Evolutionary conservation across 2,113 vertebrate species (phyloP), one percentile per base, ranked within the genome.

Genomic region (Ia io): DNA sequence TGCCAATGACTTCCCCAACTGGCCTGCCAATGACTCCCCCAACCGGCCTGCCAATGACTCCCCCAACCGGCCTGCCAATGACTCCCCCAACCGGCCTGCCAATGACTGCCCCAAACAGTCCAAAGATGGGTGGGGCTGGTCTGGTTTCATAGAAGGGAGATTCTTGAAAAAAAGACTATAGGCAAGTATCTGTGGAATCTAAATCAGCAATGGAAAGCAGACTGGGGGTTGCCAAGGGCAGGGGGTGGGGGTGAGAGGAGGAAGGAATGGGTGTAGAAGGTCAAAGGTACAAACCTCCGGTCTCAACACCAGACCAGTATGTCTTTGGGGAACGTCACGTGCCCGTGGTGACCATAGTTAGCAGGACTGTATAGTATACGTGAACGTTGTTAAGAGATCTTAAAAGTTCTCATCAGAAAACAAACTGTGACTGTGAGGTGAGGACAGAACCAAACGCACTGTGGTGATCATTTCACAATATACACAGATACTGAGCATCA

Each of bases 401-500:
- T 49, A 35, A 18, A 37, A 37, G 23, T 65, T 76, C 32, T 77
- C 42, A 14, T 6, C 56, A 59, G 22, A 3, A 59, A 42, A 44
- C 20, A n/a, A n/a, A 51, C 7, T 49, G 22, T 65, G 79, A 32
- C 5, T 18, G 3, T 40, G 74, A 32, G 17, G 47, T 23, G 44
- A 40, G n/a, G 18, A 22, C 3, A 23, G 30, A 14, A 28, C 14
- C 4, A 44, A 56, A 37, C 6, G 17, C 12, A 22, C 4, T 10
- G n/a, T 10, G 59, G 59, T 51, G n/a, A 40, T 6, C 44, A 5
- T 20, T 37, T 16, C 59, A 17, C 3, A 47, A 14, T 13, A 8
- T 1, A 77, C 3, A 9, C 11, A 28, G 3, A 4, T 6, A 2
- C 4, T 12, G 12, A 14, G 13, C 44, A 20, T 10, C 8, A 16